Percentiles rank a stretch among this genome's conserved stretches.
These are phyloP conservation scores for Grammomys dolichurus DNA, from an alignment of 2,113 vertebrate species.

Conservation along the genomic window DNA sequence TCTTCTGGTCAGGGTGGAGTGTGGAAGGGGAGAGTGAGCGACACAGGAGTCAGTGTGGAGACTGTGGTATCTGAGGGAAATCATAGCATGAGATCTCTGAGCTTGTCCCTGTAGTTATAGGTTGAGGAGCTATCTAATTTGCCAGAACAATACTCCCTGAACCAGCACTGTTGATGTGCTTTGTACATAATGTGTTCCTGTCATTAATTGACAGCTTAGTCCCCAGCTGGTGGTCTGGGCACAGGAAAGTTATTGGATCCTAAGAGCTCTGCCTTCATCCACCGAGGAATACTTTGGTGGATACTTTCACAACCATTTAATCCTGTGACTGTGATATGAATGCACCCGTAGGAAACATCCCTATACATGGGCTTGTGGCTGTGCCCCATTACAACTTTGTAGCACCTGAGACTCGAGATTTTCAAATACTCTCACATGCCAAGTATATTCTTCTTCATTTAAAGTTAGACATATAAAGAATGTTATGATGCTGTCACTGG, in stretches of 20 bases:
- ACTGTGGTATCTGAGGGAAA: not conserved
- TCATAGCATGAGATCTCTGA: not conserved
- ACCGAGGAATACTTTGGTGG: not conserved
- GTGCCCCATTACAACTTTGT: not conserved
- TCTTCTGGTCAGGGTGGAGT: not conserved
- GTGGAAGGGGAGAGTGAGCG: not conserved
- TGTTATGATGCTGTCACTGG: not conserved
- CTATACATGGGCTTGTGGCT: too few species aligned
- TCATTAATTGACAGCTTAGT: not conserved
- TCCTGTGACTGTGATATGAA: not conserved
- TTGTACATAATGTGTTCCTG: not conserved
- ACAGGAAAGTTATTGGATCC: not conserved
- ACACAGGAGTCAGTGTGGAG: not conserved
- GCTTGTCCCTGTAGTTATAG: not conserved
- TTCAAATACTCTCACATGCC: not conserved
- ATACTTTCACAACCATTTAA: not conserved
- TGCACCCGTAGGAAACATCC: not conserved
- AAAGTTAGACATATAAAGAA: not conserved
- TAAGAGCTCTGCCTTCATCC: not conserved
- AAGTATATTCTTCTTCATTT: conserved; percentile 2
- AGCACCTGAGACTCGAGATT: not conserved
- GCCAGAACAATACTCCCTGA: not conserved
- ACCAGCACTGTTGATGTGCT: not conserved
- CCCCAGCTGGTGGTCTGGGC: not conserved
- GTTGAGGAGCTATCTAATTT: too few species aligned